Evolutionary conservation across 1,140 invertebrate genomes (phyloP), one percentile per base, ranked within the genome.

Genomic region (Plodia interpunctella): DNA sequence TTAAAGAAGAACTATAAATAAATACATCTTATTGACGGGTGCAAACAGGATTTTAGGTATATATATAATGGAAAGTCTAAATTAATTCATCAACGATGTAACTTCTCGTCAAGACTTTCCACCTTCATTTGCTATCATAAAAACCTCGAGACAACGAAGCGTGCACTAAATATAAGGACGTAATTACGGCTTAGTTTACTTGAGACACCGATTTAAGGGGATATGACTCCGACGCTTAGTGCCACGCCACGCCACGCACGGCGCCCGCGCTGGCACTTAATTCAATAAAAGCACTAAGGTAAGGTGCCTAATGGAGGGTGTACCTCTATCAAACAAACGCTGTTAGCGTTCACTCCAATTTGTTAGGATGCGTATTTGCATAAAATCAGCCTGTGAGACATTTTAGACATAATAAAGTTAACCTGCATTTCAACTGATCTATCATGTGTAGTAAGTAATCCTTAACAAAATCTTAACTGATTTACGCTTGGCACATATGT

Each of bases 281-380:
- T 62, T 66, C 54, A 66, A 72, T 72, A 68, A 69, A n/a, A 56
- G 49, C 57, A 56, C 59, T 56, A 59, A 60, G 59, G 59, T 56
- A 59, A 60, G 59, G 59, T 62, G 44, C 57, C 67, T 72, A 72
- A 72, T 72, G 67, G 65, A 66, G 56, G 55, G 55, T 59, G 55
- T 62, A 65, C 66, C 59, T 63, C 54, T 38, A 49, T 56, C 49
- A 38, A 38, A 61, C 49, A 49, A 60, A 57, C 59, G 38, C 17
- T 57, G 49, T 61, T 57, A 50, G 49, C 49, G 20, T 53, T 53
- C 19, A 53, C 51, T 53, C n/a, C 51, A 53, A 53, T 53, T 53
- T 53, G 51, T 53, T 25, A 0, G 9, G 20, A n/a, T 53, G 13
- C 38, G 38, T 44, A 44, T 44, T 44, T 44, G 15, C 38, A 44